Percentiles rank a stretch among this genome's conserved stretches.
Conservation (phyloP, 2,113 vertebrate genomes). For the Lycaon pictus region DNA sequence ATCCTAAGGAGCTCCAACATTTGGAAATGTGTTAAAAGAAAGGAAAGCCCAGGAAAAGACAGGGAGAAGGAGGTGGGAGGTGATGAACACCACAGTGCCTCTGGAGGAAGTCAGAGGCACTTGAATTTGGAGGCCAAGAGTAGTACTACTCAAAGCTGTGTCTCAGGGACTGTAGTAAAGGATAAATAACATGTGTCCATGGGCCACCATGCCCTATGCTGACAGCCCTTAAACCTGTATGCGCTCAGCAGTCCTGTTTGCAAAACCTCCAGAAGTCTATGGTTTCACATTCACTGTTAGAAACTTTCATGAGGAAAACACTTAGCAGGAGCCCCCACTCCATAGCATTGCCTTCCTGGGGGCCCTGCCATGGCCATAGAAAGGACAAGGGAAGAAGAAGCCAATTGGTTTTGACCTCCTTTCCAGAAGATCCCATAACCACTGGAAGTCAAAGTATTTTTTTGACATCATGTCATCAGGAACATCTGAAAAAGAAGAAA, state of each 20-base stretch:
- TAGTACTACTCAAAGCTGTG: neutral
- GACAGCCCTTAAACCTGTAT: rapidly evolving
- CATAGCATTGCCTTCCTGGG: neutral
- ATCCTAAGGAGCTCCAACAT: neutral
- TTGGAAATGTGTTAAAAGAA: neutral
- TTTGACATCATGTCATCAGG: neutral
- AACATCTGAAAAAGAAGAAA: neutral
- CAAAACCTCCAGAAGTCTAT: neutral
- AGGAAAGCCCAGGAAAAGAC: neutral
- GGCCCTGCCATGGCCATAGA: neutral
- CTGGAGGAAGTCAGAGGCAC: neutral
- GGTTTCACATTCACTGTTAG: neutral
- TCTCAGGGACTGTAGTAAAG: neutral
- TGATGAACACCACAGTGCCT: no score
- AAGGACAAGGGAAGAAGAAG: neutral
- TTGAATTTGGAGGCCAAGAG: neutral
- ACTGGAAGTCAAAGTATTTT: neutral
- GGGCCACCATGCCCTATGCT: neutral
- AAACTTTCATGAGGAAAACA: neutral
- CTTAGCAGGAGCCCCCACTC: neutral
- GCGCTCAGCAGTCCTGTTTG: neutral
- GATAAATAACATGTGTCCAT: neutral
- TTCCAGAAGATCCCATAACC: constrained; percentile 8
- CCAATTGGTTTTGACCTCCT: neutral
- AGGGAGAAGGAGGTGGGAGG: no score